These are phyloP conservation scores for Aphelinus atriplicis DNA, from an alignment of 1,140 invertebrate species.

Conservation along the genomic window DNA sequence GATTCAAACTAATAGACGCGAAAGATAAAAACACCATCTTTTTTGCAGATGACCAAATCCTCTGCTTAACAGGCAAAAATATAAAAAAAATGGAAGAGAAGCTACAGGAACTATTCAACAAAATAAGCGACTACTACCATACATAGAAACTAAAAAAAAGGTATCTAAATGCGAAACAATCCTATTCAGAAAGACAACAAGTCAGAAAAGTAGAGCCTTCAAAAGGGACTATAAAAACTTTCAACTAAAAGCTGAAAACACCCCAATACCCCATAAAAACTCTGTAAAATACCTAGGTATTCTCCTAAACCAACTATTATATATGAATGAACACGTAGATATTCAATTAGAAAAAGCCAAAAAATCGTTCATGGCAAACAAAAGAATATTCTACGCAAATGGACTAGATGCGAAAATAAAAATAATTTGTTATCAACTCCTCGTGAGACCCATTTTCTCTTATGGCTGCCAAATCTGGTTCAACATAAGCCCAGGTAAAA, in stretches of 20 bases:
- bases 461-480: slow-evolving; percentile 47
- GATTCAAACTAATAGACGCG: not conserved
- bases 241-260: not conserved
- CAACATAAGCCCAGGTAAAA: slow-evolving; percentile 35
- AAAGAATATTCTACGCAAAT: slow-evolving; percentile 38
- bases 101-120: slow-evolving; percentile 9
- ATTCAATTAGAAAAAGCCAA: slow-evolving; percentile 41
- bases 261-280: slow-evolving; percentile 28
- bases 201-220: not conserved
- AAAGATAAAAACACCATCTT: not conserved
- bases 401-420: slow-evolving; percentile 37
- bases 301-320: slow-evolving; percentile 39
- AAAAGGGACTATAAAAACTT: slow-evolving; percentile 31
- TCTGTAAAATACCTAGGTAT: slow-evolving; percentile 44
- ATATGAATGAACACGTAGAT: slow-evolving; percentile 38
- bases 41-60: slow-evolving; percentile 42
- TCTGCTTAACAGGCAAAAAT: slow-evolving; percentile 28
- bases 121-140: slow-evolving; percentile 21
- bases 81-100: not conserved
- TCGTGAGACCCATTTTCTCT: slow-evolving; percentile 45
- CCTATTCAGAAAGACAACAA: slow-evolving; percentile 15
- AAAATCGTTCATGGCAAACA: slow-evolving; percentile 34
- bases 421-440: slow-evolving; percentile 43
- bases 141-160: slow-evolving; percentile 32
- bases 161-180: slow-evolving; percentile 32